Evolutionary conservation across 2,113 vertebrate genomes (phyloP).

Genomic region (Bubo blakistoni): DNA sequence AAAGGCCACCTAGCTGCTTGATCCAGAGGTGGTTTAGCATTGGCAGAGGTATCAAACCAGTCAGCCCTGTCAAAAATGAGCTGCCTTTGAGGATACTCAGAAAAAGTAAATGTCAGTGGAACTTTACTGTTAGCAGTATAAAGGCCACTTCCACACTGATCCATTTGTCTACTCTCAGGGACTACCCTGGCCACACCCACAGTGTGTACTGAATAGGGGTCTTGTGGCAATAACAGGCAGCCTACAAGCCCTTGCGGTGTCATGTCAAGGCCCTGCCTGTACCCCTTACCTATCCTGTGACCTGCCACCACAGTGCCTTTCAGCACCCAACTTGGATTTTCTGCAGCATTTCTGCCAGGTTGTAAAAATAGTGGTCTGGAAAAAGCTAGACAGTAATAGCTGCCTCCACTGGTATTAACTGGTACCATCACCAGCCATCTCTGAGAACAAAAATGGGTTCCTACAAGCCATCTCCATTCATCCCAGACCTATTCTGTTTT

Average conservation of each 20-base stretch:
- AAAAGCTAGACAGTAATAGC: background rate
- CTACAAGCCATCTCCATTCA: background rate
- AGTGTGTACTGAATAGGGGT: background rate
- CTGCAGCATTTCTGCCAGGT: background rate
- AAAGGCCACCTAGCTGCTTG: background rate
- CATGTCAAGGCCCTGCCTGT: background rate
- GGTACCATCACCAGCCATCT: background rate
- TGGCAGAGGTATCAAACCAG: background rate
- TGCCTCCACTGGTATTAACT: background rate
- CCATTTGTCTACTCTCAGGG: background rate
- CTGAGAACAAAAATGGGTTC: background rate
- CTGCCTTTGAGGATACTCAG: background rate
- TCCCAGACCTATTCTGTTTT: background rate
- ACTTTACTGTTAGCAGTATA: background rate
- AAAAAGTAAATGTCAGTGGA: background rate
- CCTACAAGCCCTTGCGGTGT: background rate
- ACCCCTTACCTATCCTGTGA: background rate
- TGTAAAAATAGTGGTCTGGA: background rate
- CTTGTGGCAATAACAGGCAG: background rate
- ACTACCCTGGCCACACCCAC: too few species aligned
- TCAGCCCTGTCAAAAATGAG: background rate
- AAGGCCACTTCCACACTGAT: background rate
- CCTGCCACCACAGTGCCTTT: background rate
- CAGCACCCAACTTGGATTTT: background rate
- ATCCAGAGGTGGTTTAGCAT: background rate